Conservation (phyloP, 2,113 vertebrate species). For the Choloepus hoffmanni region DNA sequence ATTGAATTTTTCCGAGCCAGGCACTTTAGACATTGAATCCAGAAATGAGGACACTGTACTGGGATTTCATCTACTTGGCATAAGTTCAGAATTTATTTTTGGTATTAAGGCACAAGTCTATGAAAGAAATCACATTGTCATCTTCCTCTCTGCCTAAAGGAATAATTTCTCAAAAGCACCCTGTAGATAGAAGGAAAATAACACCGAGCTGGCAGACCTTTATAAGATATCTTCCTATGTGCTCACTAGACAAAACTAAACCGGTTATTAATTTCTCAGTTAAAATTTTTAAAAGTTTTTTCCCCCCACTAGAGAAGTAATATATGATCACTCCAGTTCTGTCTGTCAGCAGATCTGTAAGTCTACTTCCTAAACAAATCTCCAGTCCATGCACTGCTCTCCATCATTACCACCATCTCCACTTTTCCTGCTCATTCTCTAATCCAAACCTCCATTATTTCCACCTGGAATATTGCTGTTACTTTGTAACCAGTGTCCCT, state of each 20-base stretch:
- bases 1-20: background rate
- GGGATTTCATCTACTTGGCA: conserved; percentile 54
- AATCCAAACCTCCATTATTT: background rate
- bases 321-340: background rate
- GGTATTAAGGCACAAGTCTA: conserved; percentile 51
- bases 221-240: background rate
- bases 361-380: background rate
- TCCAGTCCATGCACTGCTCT: background rate
- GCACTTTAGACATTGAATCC: background rate
- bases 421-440: background rate
- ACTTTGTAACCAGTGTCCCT: background rate
- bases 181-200: background rate
- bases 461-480: background rate
- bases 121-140: conserved; percentile 50
- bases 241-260: background rate
- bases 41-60: conserved; percentile 26
- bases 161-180: conserved; percentile 55
- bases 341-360: background rate
- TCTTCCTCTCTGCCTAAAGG: conserved; percentile 1
- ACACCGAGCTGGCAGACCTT: background rate
- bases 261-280: background rate
- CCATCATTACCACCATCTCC: background rate
- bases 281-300: background rate
- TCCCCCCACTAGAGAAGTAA: background rate
- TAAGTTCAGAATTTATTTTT: conserved; percentile 69